Percentiles rank a stretch among this genome's conserved stretches.
These are phyloP conservation scores for Babylonia areolata DNA, from an alignment of 1,140 invertebrate genomes.

Conservation along the genomic window DNA sequence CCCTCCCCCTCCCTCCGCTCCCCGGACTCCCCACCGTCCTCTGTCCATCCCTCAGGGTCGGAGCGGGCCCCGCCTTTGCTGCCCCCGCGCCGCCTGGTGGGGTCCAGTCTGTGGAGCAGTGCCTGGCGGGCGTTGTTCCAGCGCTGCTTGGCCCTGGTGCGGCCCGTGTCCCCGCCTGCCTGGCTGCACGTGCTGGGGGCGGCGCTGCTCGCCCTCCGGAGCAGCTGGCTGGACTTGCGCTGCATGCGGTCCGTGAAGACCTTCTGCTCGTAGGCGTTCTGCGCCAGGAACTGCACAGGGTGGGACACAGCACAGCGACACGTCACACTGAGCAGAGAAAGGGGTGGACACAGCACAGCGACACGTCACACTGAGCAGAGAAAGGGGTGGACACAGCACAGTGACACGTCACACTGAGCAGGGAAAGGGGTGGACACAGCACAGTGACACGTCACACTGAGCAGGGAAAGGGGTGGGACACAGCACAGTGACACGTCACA, in stretches of 20 bases:
- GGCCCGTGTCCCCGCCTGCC: background rate
- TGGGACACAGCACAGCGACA: too few species aligned
- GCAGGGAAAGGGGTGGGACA: too few species aligned
- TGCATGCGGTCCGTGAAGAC: conserved; percentile 52
- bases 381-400: too few species aligned
- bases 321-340: too few species aligned
- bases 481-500: too few species aligned
- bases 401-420: too few species aligned
- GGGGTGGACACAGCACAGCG: too few species aligned
- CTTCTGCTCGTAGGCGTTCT: conserved; percentile 57
- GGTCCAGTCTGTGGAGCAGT: conserved; percentile 27
- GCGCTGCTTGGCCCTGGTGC: background rate
- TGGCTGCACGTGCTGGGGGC: background rate
- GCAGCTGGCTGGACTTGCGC: conserved; percentile 42
- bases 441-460: too few species aligned
- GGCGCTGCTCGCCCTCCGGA: background rate
- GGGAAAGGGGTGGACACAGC: too few species aligned
- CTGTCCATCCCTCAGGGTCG: background rate
- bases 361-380: too few species aligned
- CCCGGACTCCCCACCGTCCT: background rate
- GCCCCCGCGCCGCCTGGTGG: too few species aligned
- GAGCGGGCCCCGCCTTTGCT: background rate
- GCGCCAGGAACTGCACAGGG: conserved; percentile 49
- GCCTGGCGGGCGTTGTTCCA: conserved; percentile 13
- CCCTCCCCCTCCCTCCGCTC: background rate